phyloP scores from a whole-genome alignment of 2,797 vertebrate species.

The Coregonus ussuriensis region DNA sequence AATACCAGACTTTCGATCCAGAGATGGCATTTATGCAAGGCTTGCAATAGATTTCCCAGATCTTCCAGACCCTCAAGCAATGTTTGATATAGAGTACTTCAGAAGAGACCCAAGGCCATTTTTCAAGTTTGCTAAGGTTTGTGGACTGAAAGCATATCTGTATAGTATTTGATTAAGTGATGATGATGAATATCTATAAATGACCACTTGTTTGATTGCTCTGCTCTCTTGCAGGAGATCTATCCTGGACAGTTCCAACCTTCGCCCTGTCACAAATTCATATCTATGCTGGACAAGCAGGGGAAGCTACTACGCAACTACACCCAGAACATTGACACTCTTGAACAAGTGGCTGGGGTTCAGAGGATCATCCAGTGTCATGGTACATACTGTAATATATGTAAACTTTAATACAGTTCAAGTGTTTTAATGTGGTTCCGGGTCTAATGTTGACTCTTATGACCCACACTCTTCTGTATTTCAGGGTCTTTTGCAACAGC shows the following conservation, averaged over 20 bases:
- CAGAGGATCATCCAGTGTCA: conserved; percentile 97
- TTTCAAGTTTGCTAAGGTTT: conserved; percentile 98
- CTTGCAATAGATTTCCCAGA: conserved; percentile 97
- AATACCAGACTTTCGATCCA: conserved; percentile 98
- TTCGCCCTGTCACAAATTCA: conserved; percentile 96
- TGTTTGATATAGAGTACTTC: conserved; percentile 99
- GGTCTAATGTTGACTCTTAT: not conserved
- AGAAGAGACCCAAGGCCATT: conserved; percentile 96
- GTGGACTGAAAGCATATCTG: conserved; percentile 25
- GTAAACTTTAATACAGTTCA: not conserved
- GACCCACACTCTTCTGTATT: conserved; percentile 24
- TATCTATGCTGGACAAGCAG: conserved; percentile 94
- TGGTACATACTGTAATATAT: conserved; percentile 74
- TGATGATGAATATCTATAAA: not conserved
- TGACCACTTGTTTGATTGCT: conserved; percentile 23
- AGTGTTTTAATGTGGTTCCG: not conserved
- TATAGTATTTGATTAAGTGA: not conserved
- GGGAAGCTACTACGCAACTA: conserved; percentile 94
- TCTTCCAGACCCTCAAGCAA: conserved; percentile 97
- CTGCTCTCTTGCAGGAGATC: conserved; percentile 85
- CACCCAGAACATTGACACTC: conserved; percentile 97
- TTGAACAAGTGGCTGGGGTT: conserved; percentile 97
- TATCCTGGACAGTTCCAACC: conserved; percentile 98
- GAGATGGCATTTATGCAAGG: conserved; percentile 98
- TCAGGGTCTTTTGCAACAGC: conserved; percentile 97